Base-by-base conservation (phyloP, 2,888 invertebrate genomes). In the Disparrhopalites patrizii region DNA sequence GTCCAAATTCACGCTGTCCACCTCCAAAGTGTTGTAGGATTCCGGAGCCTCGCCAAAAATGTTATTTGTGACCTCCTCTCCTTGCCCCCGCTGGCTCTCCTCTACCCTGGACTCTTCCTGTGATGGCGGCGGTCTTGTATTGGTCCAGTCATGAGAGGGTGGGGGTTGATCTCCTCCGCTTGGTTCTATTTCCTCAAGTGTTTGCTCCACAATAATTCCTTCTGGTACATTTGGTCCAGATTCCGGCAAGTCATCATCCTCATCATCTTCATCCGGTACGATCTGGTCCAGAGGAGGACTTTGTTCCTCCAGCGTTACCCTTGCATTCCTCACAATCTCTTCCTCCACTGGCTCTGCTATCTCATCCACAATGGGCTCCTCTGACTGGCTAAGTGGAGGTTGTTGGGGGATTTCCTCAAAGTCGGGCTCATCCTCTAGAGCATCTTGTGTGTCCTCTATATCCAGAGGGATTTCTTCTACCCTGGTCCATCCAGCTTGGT, bases 331-430 rank as follows among this genome's bases (percentile, higher is more conserved):
- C 13, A 31, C 54, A 30, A 31, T 31, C 15, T 56, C 56, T 36
- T 56, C 36, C 3, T 62, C 36, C 38, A 52, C 50, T 7, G 31
- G 4, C 31, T 50, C 25, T 50, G n/a, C n/a, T n/a, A n/a, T 61
- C 20, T 5, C 18, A 25, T 33, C n/a, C 20, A 20, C 2, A 2
- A 30, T 40, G 40, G 20, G 18, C 23, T 52, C n/a, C 10, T 52
- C 25, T 27, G 25, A 5, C 13, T 7, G n/a, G n/a, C 18, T 47
- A 47, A n/a, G 7, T 13, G 7, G 10, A 47, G 18, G 10, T 30
- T 54, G 31, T 31, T 2, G n/a, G n/a, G n/a, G n/a, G n/a, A n/a
- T n/a, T n/a, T n/a, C n/a, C n/a, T n/a, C n/a, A n/a, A n/a, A n/a
- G n/a, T n/a, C n/a, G n/a, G n/a, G n/a, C n/a, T n/a, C n/a, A n/a